Conservation (phyloP, 2,113 vertebrate species). For the Larimichthys polyactis region DNA sequence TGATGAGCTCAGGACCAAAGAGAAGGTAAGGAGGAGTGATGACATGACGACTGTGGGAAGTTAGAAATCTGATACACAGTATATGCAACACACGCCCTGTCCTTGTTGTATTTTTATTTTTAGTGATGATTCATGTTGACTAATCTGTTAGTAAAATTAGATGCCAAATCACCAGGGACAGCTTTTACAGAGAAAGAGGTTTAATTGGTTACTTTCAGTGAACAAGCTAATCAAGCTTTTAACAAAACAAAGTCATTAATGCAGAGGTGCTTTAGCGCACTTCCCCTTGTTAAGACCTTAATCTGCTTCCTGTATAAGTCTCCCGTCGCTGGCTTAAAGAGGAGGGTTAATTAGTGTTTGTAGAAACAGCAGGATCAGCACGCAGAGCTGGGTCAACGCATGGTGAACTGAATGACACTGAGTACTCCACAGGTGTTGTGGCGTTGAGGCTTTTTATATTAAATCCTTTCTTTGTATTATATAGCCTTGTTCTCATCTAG, state of each 20-base stretch:
- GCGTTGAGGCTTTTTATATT: neutral
- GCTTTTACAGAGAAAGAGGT: conserved; percentile 41
- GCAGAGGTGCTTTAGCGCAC: conserved; percentile 51
- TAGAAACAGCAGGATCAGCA: conserved; percentile 63
- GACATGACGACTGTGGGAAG: neutral
- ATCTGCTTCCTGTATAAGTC: conserved; percentile 75
- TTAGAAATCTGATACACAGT: neutral
- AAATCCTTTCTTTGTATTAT: neutral
- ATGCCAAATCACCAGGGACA: neutral
- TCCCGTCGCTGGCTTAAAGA: conserved; percentile 62
- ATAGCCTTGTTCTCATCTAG: neutral
- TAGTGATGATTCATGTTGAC: neutral
- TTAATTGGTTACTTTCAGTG: conserved; percentile 66
- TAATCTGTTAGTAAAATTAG: neutral
- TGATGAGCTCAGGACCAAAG: conserved; percentile 94
- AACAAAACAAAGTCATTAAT: conserved; percentile 71
- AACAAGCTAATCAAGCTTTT: conserved; percentile 63
- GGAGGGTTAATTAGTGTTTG: conserved; percentile 73
- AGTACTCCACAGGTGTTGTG: conserved; percentile 1
- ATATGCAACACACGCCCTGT: neutral
- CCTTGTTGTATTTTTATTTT: neutral
- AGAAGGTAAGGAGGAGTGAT: conserved; percentile 85
- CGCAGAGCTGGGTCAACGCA: conserved; percentile 37
- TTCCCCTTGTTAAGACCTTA: conserved; percentile 79
- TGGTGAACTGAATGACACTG: conserved; percentile 18